Evolutionary conservation across 2,797 vertebrate genomes (phyloP), one percentile per base, ranked within the genome.

Genomic region (Lycodopsis pacificus): DNA sequence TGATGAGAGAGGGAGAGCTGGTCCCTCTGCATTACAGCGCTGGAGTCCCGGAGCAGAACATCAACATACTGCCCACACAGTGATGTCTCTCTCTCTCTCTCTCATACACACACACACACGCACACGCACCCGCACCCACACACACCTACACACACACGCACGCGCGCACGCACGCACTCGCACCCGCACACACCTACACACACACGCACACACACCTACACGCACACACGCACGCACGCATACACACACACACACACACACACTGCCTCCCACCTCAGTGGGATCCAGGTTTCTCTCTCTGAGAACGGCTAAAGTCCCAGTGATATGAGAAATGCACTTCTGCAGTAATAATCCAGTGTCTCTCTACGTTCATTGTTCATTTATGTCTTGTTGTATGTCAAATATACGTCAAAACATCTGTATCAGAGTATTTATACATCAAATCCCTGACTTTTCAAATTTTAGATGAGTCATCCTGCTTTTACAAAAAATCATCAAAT

Each of bases 1-100:
- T 44, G 58, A 76, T 66, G 70, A 70, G 73, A 73, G 77, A 42
- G 81, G 58, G 76, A 81, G 85, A 83, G 85, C 61, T 54, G 53
- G 67, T 80, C 49, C n/a, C 10, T 22, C n/a, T 53, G 49, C n/a
- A 51, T 59, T 48, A 73, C 79, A 76, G 77, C 8, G 10, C 54
- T 54, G 65, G 65, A 88, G 77, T 75, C 85, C 71, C 82, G 79
- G 77, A 77, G 74, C 85, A 79, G 77, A 77, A 76, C 85, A 59
- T 49, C 90, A 86, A 81, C 83, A 57, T 79, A 69, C 77, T 58
- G 59, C 81, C 38, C 59, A 42, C 59, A 30, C 54, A 56, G 46
- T 12, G 42, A 2, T 25, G 2, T 25, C 42, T 15, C 13, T 44
- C 42, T 8, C 46, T 20, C 46, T 2, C 53, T 27, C n/a, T 3